Conservation (phyloP, 2,113 vertebrate genomes). For the Drymodes brunneopygia region DNA sequence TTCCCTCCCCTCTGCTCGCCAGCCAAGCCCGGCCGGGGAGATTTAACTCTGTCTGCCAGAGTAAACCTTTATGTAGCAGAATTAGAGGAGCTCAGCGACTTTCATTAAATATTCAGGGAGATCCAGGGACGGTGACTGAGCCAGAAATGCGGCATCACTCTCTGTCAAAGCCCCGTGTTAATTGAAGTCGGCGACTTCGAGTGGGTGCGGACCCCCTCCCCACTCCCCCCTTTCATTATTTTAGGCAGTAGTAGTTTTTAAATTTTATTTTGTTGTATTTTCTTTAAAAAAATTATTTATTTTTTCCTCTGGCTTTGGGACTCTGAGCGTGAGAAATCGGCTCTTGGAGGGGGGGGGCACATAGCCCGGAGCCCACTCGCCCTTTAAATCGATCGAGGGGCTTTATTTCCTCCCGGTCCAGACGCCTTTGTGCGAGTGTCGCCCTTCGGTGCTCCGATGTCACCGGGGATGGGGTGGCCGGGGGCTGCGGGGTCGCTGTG, state of each 20-base stretch:
- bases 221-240: background rate
- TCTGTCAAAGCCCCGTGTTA: background rate
- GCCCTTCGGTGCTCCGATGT: background rate
- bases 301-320: background rate
- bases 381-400: background rate
- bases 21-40: constrained; percentile 36
- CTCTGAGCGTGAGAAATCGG: background rate
- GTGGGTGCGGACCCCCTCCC: background rate
- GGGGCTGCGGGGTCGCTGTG: background rate
- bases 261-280: background rate
- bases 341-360: background rate
- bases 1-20: background rate
- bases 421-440: constrained; percentile 8
- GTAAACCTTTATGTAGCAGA: constrained; percentile 80
- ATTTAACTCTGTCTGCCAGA: constrained; percentile 69
- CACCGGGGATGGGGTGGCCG: background rate
- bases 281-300: too few relatives aligned
- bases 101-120: constrained; percentile 76
- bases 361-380: background rate
- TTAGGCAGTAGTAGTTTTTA: background rate
- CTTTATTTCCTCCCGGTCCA: background rate
- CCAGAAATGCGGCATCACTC: background rate
- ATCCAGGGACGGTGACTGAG: constrained; percentile 3
- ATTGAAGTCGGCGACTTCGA: background rate
- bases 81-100: constrained; percentile 67